phyloP scores from a whole-genome alignment of 2,888 invertebrate species.

The Agrilus biguttatus region DNA sequence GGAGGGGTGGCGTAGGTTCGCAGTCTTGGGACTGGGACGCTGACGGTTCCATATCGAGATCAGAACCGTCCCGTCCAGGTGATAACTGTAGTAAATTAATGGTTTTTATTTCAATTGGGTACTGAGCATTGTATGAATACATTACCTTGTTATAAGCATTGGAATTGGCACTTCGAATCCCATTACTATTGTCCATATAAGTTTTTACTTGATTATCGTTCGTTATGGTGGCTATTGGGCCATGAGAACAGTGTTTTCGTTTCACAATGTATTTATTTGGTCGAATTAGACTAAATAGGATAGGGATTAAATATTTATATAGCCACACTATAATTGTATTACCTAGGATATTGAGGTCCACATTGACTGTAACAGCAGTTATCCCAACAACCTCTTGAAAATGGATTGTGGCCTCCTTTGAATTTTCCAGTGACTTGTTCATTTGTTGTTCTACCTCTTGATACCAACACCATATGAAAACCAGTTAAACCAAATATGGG shows the following conservation, averaged over 20 bases:
- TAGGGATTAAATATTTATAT: background rate
- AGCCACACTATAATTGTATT: constrained; percentile 15
- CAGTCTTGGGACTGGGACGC: constrained; percentile 87
- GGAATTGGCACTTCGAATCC: constrained; percentile 61
- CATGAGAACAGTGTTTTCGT: constrained; percentile 38
- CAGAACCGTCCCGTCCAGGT: constrained; percentile 68
- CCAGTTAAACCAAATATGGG: constrained; percentile 96
- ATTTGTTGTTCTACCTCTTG: constrained; percentile 94
- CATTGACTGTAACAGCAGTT: constrained; percentile 94
- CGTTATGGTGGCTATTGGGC: constrained; percentile 32
- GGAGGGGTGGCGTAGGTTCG: constrained; percentile 77
- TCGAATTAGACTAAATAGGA: constrained; percentile 42
- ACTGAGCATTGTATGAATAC: constrained; percentile 9
- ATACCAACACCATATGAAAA: constrained; percentile 94
- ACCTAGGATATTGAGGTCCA: constrained; percentile 97
- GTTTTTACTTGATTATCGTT: constrained; percentile 87
- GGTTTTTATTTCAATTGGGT: constrained; percentile 1
- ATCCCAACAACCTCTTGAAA: constrained; percentile 86
- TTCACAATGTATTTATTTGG: constrained; percentile 53
- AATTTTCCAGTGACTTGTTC: constrained; percentile 99
- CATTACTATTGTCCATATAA: constrained; percentile 87
- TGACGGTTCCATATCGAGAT: constrained; percentile 43
- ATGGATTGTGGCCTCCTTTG: constrained; percentile 96
- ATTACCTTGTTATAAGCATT: constrained; percentile 89
- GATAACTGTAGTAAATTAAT: constrained; percentile 44